These are phyloP conservation scores for Calliopsis andreniformis DNA, from an alignment of 1,140 invertebrate species.

Conservation along the genomic window DNA sequence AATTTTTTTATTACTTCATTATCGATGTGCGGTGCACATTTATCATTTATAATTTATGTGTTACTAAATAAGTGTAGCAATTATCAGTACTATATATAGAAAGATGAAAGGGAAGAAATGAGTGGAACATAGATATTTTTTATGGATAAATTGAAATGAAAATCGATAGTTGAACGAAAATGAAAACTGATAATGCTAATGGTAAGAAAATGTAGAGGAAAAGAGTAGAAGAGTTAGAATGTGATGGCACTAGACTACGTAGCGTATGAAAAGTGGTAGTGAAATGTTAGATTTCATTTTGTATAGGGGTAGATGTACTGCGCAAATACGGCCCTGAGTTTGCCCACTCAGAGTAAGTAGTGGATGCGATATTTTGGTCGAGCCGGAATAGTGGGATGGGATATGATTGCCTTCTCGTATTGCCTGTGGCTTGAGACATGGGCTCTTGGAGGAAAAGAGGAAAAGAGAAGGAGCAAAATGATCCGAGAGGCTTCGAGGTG, in stretches of 20 bases:
- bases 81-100: too few relatives aligned
- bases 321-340: slow-evolving; percentile 50
- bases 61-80: too few relatives aligned
- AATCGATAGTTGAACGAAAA: too few relatives aligned
- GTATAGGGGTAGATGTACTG: not conserved
- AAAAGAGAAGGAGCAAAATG: slow-evolving; percentile 51
- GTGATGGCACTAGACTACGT: too few relatives aligned
- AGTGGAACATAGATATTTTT: too few relatives aligned
- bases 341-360: slow-evolving; percentile 50
- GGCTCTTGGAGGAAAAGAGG: slow-evolving; percentile 42
- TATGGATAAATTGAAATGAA: too few relatives aligned
- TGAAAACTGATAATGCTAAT: too few relatives aligned
- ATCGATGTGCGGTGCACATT: too few relatives aligned
- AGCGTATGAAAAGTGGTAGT: too few relatives aligned
- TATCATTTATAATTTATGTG: too few relatives aligned
- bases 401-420: slow-evolving; percentile 58
- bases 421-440: slow-evolving; percentile 35
- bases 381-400: slow-evolving; percentile 59
- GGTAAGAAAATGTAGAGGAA: too few relatives aligned
- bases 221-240: not conserved
- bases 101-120: not conserved
- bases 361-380: slow-evolving; percentile 70
- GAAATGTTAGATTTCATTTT: too few relatives aligned
- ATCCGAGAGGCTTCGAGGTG: slow-evolving; percentile 65
- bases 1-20: not conserved